Evolutionary conservation across 1,140 invertebrate genomes (phyloP).

Genomic region (Metopolophium dirhodum): DNA sequence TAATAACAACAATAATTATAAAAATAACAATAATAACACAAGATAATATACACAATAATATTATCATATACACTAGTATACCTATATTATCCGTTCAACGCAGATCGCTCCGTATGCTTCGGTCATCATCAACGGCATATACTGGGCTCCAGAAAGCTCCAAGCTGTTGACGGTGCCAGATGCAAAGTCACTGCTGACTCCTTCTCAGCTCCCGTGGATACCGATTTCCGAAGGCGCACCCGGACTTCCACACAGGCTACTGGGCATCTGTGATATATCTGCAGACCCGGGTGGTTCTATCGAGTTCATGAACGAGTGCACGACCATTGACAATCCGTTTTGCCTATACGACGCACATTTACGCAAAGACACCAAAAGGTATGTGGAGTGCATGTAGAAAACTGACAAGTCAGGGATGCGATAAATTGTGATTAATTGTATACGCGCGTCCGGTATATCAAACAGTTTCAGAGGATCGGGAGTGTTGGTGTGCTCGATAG

Average conservation of each 20-base stretch:
- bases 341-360: slow-evolving; percentile 98
- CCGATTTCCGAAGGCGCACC: slow-evolving; percentile 80
- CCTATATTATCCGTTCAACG: neutral
- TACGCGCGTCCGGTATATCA: neutral
- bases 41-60: too few relatives aligned
- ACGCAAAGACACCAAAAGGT: slow-evolving; percentile 95
- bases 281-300: slow-evolving; percentile 99
- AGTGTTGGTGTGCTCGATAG: slow-evolving; percentile 97
- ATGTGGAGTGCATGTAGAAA: neutral
- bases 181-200: slow-evolving; percentile 90
- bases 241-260: slow-evolving; percentile 85
- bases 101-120: slow-evolving; percentile 97
- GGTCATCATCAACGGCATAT: slow-evolving; percentile 97
- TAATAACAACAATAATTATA: neutral
- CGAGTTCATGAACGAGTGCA: slow-evolving; percentile 99
- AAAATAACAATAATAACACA: too few relatives aligned
- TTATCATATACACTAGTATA: neutral
- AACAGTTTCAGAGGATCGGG: slow-evolving; percentile 87
- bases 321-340: slow-evolving; percentile 98
- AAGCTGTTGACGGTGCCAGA: slow-evolving; percentile 97
- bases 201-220: slow-evolving; percentile 90
- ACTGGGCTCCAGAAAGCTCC: slow-evolving; percentile 96
- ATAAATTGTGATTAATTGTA: neutral
- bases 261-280: slow-evolving; percentile 96
- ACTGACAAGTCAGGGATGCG: neutral